phyloP scores from a whole-genome alignment of 2,888 invertebrate genomes.

The Catocala fraxini region DNA sequence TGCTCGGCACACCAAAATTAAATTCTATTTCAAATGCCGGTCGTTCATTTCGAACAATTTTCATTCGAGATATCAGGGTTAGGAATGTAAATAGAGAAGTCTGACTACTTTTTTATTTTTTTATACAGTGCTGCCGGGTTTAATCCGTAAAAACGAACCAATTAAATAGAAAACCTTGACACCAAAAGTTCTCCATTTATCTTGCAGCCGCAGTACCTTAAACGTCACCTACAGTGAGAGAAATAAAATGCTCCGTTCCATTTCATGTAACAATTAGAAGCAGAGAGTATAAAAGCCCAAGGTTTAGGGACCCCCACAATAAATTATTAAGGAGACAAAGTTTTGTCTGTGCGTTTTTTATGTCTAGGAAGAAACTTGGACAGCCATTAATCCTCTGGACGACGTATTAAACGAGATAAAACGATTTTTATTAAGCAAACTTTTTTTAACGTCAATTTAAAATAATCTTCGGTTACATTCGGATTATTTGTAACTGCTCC shows the following conservation, averaged over 20 bases:
- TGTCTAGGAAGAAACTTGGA: constrained; percentile 55
- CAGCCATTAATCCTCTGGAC: constrained; percentile 63
- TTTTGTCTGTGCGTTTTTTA: constrained; percentile 63
- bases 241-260: constrained; percentile 60
- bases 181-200: constrained; percentile 52
- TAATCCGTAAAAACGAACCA: constrained; percentile 37
- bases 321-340: constrained; percentile 74
- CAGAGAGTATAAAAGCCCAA: constrained; percentile 59
- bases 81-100: constrained; percentile 7
- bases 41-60: constrained; percentile 10
- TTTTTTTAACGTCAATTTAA: constrained; percentile 62
- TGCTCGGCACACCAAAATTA: not conserved
- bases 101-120: constrained; percentile 10
- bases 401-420: constrained; percentile 65
- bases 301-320: constrained; percentile 61
- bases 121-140: constrained; percentile 15
- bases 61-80: constrained; percentile 8
- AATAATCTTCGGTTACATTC: constrained; percentile 57
- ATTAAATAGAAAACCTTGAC: constrained; percentile 52
- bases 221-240: constrained; percentile 63
- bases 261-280: constrained; percentile 72
- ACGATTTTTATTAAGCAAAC: constrained; percentile 60
- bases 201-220: constrained; percentile 54
- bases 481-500: constrained; percentile 48
- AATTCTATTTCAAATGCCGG: constrained; percentile 9